phyloP scores from a whole-genome alignment of 1,140 invertebrate species.

The Penaeus chinensis region DNA sequence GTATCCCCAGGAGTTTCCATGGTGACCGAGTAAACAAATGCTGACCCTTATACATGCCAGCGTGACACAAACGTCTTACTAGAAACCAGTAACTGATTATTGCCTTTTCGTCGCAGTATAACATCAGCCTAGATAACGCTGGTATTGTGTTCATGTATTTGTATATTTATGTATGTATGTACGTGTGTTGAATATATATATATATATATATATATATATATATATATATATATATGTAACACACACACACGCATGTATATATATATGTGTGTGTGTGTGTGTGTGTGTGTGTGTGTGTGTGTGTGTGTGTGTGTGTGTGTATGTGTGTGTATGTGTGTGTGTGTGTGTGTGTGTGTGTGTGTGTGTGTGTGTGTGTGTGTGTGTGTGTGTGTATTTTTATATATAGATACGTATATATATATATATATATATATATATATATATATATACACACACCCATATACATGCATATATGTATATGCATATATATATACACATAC shows the following conservation, averaged over 20 bases:
- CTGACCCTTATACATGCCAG: too few relatives aligned
- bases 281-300: neutral
- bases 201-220: neutral
- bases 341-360: neutral
- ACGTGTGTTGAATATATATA: neutral
- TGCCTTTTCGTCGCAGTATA: too few relatives aligned
- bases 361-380: neutral
- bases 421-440: neutral
- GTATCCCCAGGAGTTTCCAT: too few relatives aligned
- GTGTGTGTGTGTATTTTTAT: neutral
- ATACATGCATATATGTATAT: conserved; percentile 5
- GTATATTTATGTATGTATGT: neutral
- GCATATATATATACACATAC: neutral
- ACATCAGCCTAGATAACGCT: too few relatives aligned
- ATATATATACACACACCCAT: neutral
- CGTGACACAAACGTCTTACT: too few relatives aligned
- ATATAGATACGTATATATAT: conserved; percentile 28
- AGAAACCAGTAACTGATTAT: too few relatives aligned
- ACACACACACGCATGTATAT: neutral
- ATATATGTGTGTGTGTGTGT: neutral
- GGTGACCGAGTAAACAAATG: too few relatives aligned
- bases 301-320: neutral
- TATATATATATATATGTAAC: neutral
- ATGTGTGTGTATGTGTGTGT: neutral
- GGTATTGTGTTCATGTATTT: too few relatives aligned